Conservation (phyloP, 2,113 vertebrate genomes). For the Pedetes capensis region DNA sequence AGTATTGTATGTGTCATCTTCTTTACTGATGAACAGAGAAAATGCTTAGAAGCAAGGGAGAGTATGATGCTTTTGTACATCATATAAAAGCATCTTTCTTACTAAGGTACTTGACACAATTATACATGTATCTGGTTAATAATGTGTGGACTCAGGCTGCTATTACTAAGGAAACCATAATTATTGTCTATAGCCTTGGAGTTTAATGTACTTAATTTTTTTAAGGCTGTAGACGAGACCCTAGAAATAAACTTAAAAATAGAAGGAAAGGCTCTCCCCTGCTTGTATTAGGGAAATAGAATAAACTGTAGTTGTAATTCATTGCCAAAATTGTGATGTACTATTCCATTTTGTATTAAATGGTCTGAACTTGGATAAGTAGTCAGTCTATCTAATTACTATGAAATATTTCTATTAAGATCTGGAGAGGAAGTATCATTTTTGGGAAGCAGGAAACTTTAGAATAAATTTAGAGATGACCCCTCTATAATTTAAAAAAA, state of each 20-base stretch:
- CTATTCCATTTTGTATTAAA: slow-evolving; percentile 24
- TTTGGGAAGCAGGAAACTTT: not conserved
- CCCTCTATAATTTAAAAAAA: not conserved
- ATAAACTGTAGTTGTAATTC: not conserved
- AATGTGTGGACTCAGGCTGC: not conserved
- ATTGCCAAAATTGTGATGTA: not conserved
- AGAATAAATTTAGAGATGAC: not conserved
- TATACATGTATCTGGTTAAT: not conserved
- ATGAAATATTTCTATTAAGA: slow-evolving; percentile 14
- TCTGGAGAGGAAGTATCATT: too few species aligned
- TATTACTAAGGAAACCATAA: not conserved
- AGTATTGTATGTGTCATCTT: not conserved
- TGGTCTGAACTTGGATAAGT: not conserved
- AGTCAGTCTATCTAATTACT: slow-evolving; percentile 9
- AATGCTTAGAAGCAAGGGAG: not conserved
- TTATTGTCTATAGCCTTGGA: not conserved
- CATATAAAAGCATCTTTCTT: not conserved
- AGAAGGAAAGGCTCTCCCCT: not conserved
- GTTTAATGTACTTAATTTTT: not conserved
- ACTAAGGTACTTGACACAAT: not conserved
- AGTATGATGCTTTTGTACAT: not conserved
- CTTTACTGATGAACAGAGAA: not conserved
- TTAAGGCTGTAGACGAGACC: not conserved
- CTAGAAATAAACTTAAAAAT: not conserved
- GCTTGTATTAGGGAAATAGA: not conserved